Evolutionary conservation across 2,113 vertebrate species (phyloP).

Genomic region (Saiga tatarica): DNA sequence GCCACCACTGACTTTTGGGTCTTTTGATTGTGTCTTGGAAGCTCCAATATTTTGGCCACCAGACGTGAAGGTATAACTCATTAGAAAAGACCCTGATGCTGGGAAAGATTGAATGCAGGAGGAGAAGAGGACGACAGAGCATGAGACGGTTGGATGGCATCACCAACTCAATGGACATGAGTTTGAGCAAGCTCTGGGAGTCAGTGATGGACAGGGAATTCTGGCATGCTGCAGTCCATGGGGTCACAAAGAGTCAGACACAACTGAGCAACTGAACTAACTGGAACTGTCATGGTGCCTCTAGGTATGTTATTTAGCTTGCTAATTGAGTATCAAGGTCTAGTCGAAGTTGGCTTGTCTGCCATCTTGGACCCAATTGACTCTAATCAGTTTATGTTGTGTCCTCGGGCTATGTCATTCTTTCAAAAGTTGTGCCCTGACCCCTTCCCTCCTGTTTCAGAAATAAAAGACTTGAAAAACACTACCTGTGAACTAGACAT

Average conservation of each 20-base stretch:
- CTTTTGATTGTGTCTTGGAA: not conserved
- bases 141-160: not conserved
- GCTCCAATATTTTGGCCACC: not conserved
- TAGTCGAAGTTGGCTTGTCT: not conserved
- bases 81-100: not conserved
- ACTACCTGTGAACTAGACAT: not conserved
- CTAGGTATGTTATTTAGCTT: not conserved
- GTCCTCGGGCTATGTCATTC: not conserved
- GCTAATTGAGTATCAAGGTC: not conserved
- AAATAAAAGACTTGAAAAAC: not conserved
- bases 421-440: not conserved
- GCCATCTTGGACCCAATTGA: not conserved
- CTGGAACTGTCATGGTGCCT: not conserved
- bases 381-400: not conserved
- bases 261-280: not conserved
- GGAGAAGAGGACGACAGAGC: not conserved
- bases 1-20: not conserved
- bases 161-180: not conserved
- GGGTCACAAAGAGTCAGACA: not conserved
- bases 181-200: not conserved
- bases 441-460: not conserved
- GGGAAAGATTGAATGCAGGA: not conserved
- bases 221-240: not conserved
- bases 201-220: not conserved
- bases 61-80: not conserved